A percentile compares a stretch with the other conserved stretches of the same genome.
These are phyloP conservation scores for Caranx ignobilis DNA, from an alignment of 2,113 vertebrate genomes.

Conservation along the genomic window DNA sequence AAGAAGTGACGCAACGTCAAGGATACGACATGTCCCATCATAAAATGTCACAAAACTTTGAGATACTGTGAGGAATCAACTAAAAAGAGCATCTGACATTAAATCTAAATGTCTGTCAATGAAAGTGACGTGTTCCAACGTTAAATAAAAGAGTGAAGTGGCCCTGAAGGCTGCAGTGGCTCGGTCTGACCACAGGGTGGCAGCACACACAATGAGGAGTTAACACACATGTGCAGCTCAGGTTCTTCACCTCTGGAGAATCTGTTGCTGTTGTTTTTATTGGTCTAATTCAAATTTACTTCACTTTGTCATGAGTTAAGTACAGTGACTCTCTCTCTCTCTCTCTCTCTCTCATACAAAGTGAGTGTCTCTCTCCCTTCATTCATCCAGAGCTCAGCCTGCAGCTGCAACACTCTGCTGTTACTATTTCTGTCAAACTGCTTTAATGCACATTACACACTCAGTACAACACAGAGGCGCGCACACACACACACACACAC, in stretches of 20 bases:
- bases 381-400: conserved; percentile 55
- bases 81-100: too few relatives aligned
- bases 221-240: too few relatives aligned
- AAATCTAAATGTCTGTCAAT: too few relatives aligned
- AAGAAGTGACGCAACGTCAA: too few relatives aligned
- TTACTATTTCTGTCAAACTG: conserved; percentile 72
- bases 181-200: not conserved
- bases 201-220: not conserved
- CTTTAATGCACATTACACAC: conserved; percentile 64
- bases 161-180: not conserved
- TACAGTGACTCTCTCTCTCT: not conserved
- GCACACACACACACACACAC: conserved; percentile 22
- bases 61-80: too few relatives aligned
- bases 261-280: not conserved
- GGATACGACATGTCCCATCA: too few relatives aligned
- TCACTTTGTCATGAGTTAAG: not conserved
- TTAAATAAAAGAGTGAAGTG: not conserved
- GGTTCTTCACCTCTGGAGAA: not conserved
- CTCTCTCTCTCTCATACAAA: conserved; percentile 24
- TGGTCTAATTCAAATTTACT: not conserved
- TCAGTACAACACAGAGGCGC: conserved; percentile 14
- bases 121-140: too few relatives aligned
- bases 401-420: conserved; percentile 64
- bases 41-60: too few relatives aligned
- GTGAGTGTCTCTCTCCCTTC: not conserved